Conservation (phyloP, 2,113 vertebrate genomes). For the Clarias macrocephalus region DNA sequence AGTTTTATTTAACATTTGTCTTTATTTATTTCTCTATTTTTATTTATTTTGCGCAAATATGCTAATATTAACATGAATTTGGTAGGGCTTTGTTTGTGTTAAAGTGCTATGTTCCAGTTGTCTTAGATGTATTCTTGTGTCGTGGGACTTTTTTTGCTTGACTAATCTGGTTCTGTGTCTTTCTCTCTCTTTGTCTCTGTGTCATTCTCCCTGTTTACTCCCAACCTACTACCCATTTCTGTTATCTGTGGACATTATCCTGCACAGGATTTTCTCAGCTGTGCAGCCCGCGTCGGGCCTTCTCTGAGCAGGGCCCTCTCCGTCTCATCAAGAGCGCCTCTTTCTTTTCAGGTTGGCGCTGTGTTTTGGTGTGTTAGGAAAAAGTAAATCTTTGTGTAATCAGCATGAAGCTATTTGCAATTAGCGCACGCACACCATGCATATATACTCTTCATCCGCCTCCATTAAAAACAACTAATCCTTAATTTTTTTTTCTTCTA, state of each 20-base stretch:
- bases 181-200: constrained; percentile 35
- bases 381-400: constrained; percentile 11
- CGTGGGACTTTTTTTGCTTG: constrained; percentile 49
- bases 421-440: constrained; percentile 25
- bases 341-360: constrained; percentile 99
- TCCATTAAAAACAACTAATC: neutral
- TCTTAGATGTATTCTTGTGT: constrained; percentile 14
- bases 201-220: constrained; percentile 46
- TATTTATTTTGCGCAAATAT: neutral
- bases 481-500: neutral
- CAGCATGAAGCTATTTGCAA: constrained; percentile 55
- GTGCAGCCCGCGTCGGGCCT: constrained; percentile 98
- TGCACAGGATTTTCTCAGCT: constrained; percentile 98
- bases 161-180: constrained; percentile 65
- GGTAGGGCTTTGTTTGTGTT: neutral
- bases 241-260: constrained; percentile 63
- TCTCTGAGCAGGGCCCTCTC: constrained; percentile 99
- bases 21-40: neutral
- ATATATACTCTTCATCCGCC: neutral
- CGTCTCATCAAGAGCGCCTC: constrained; percentile 99
- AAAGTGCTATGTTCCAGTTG: constrained; percentile 4
- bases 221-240: constrained; percentile 15
- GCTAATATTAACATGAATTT: neutral
- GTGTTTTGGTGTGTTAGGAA: constrained; percentile 29
- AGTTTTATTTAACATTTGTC: neutral